These are phyloP conservation scores for Liparis tanakae DNA, from an alignment of 2,797 vertebrate genomes.

Conservation along the genomic window DNA sequence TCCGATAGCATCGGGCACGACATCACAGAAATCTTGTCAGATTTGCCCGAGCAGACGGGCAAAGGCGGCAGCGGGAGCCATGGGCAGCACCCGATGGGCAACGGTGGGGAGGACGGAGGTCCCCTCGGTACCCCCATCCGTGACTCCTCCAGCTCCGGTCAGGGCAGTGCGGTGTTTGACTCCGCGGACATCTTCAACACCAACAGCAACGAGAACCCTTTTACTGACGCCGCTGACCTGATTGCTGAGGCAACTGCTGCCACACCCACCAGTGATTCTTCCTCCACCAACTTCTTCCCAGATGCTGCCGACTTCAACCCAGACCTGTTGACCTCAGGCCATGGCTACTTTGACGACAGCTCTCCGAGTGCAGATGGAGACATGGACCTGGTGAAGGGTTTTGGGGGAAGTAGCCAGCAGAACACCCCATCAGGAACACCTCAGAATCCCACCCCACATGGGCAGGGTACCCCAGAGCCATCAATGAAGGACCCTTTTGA, in stretches of 20 bases:
- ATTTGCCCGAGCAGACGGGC: slow-evolving; percentile 94
- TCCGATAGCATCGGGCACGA: slow-evolving; percentile 97
- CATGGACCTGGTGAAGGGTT: slow-evolving; percentile 93
- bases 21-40: slow-evolving; percentile 96
- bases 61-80: slow-evolving; percentile 84
- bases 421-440: slow-evolving; percentile 88
- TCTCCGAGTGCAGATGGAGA: slow-evolving; percentile 95
- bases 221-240: slow-evolving; percentile 94
- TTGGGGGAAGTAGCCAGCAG: slow-evolving; percentile 88
- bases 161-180: slow-evolving; percentile 96
- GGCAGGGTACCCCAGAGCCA: slow-evolving; percentile 83
- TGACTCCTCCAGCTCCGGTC: slow-evolving; percentile 96
- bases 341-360: slow-evolving; percentile 94
- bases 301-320: slow-evolving; percentile 96
- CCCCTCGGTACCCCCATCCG: slow-evolving; percentile 93
- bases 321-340: slow-evolving; percentile 89
- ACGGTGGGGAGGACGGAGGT: slow-evolving; percentile 81
- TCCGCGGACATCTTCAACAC: slow-evolving; percentile 93
- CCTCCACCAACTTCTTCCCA: slow-evolving; percentile 94
- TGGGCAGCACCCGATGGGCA: slow-evolving; percentile 79
- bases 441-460: slow-evolving; percentile 83
- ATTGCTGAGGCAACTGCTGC: slow-evolving; percentile 93
- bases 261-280: slow-evolving; percentile 94
- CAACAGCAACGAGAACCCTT: slow-evolving; percentile 94
- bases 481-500: slow-evolving; percentile 91